Conservation (phyloP, 2,113 vertebrate genomes). For the Geococcyx californianus region DNA sequence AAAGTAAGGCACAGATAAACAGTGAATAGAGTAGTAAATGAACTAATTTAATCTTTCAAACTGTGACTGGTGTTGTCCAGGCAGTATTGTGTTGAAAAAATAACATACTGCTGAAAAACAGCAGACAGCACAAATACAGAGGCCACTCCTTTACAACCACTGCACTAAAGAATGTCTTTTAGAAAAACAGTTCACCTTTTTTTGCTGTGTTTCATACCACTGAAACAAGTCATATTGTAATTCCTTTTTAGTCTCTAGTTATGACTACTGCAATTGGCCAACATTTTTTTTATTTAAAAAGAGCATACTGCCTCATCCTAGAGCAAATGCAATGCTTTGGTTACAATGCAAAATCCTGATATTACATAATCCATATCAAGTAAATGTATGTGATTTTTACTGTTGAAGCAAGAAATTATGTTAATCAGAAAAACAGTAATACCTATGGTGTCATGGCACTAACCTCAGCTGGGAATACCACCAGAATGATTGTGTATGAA, state of each 20-base stretch:
- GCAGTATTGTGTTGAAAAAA: neutral
- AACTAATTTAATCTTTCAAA: neutral
- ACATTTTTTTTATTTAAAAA: neutral
- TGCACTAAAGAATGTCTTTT: neutral
- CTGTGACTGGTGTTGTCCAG: neutral
- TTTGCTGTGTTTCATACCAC: neutral
- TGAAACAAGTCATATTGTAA: neutral
- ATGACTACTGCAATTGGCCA: neutral
- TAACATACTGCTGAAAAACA: neutral
- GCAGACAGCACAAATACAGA: neutral
- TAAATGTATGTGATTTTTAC: neutral
- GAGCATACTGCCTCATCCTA: neutral
- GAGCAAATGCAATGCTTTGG: neutral
- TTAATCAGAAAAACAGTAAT: neutral
- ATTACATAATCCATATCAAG: neutral
- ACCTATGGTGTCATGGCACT: neutral
- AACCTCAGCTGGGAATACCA: neutral
- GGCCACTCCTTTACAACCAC: neutral
- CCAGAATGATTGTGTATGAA: neutral
- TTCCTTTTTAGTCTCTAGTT: neutral
- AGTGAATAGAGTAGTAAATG: neutral
- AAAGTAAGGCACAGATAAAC: neutral
- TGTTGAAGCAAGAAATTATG: neutral
- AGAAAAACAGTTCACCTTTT: neutral
- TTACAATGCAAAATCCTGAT: neutral